Conservation (phyloP, 1,140 invertebrate genomes). For the Drosophila obscura region DNA sequence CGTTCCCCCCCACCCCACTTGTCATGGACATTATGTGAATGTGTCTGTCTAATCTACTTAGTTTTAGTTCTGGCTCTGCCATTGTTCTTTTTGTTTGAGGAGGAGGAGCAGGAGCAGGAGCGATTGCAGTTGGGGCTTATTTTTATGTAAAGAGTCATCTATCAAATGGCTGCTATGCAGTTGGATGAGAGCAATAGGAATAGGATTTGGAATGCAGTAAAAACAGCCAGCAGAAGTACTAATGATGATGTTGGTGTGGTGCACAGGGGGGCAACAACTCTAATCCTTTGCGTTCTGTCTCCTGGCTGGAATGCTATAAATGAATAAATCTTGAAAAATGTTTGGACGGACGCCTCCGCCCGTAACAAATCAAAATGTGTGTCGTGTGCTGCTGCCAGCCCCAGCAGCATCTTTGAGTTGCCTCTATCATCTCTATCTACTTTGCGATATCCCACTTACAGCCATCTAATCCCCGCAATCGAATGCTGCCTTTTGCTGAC, state of each 20-base stretch:
- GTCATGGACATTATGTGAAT: conserved; percentile 49
- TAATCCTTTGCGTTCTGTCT: too few species aligned
- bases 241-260: too few species aligned
- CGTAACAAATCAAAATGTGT: too few species aligned
- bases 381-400: too few species aligned
- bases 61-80: conserved; percentile 37
- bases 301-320: too few species aligned
- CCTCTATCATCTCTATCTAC: too few species aligned
- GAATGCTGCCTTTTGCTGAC: conserved; percentile 55
- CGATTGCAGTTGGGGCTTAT: conserved; percentile 5
- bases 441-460: too few species aligned
- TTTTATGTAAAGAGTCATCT: conserved; percentile 51
- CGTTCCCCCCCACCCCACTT: conserved; percentile 13
- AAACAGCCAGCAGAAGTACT: too few species aligned
- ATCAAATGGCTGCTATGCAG: conserved; percentile 39
- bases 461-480: conserved; percentile 35
- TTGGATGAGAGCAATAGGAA: neutral
- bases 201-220: neutral
- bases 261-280: too few species aligned
- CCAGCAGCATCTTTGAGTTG: too few species aligned
- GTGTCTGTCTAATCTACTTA: conserved; percentile 51
- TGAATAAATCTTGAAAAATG: too few species aligned
- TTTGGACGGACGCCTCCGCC: too few species aligned
- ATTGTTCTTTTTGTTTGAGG: conserved; percentile 29
- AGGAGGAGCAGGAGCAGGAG: neutral